Base-by-base conservation (phyloP, 2,113 vertebrate genomes). In the Nycticebus coucang region DNA sequence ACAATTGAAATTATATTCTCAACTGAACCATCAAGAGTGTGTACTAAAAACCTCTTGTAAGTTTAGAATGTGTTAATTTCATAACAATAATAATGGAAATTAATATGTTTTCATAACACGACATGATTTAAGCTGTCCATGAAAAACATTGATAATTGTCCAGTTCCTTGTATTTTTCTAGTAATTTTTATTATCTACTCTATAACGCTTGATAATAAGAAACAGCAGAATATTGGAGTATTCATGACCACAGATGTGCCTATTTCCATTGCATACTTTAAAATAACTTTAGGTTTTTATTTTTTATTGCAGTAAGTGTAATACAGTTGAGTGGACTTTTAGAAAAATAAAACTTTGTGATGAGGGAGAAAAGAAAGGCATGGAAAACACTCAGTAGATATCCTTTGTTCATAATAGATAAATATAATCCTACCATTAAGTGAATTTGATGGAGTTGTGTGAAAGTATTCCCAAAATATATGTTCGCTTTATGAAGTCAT, bases 61-160 rank as follows among this genome's bases (percentile, higher is more conserved):
- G 15, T 89, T 89, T 78, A 55, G 10, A 21, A 84, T 93, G 87
- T 86, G 33, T 33, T 94, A 37, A 91, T 82, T 96, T 96, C 81
- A 93, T 19, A 87, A 69, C 30, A 89, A 66, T 62, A 18, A 93
- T 80, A 83, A 84, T 81, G 15, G 30, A 92, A 75, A 75, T 95
- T 82, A 62, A 91, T 80, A 82, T 84, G 2, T 84, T 78, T 92
- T 89, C 12, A 95, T 71, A 72, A 45, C n/a, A 41, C 66, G 15
- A 79, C n/a, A 78, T 59, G 60, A 94, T 22, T 87, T 95, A 89
- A 94, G 17, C 41, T 84, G 28, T 4, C 57, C 22, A 88, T 86
- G 26, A 93, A 83, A 45, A 93, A 87, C 84, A 3, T 11, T 89
- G 11, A 59, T 82, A 66, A 84, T 75, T 95, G 96, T 91, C 53